Evolutionary conservation across 1,140 invertebrate species (phyloP).

Genomic region (Helicoverpa zea): DNA sequence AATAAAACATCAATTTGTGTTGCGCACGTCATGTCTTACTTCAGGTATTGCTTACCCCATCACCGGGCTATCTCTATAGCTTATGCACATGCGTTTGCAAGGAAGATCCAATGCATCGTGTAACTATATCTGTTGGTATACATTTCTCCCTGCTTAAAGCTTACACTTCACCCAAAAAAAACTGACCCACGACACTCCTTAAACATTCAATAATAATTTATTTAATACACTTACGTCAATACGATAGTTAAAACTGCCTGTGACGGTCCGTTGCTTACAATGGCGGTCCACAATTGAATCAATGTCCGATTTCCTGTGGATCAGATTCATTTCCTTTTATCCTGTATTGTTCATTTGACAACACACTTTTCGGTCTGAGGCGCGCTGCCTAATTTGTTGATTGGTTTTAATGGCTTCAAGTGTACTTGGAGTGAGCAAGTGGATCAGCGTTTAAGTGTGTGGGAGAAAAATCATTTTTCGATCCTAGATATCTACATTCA

Average conservation of each 20-base stretch:
- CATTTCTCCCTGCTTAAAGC: too few relatives aligned
- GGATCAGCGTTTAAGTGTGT: not conserved
- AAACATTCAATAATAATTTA: slow-evolving; percentile 26
- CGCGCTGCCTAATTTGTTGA: slow-evolving; percentile 72
- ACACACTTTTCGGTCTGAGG: slow-evolving; percentile 67
- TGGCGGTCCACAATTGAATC: slow-evolving; percentile 75
- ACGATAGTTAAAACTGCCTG: slow-evolving; percentile 65
- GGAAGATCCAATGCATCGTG: too few relatives aligned
- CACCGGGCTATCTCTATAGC: too few relatives aligned
- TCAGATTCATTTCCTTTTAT: slow-evolving; percentile 84
- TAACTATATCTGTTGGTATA: too few relatives aligned
- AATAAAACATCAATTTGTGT: too few relatives aligned
- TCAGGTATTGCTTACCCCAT: too few relatives aligned
- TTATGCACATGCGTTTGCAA: too few relatives aligned
- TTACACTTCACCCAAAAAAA: not conserved
- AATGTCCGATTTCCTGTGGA: slow-evolving; percentile 84
- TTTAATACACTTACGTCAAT: slow-evolving; percentile 30
- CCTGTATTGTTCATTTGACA: slow-evolving; percentile 78
- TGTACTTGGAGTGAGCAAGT: slow-evolving; percentile 28
- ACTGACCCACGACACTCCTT: slow-evolving; percentile 1
- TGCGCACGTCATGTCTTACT: too few relatives aligned
- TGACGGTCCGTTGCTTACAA: slow-evolving; percentile 68
- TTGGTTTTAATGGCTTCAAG: slow-evolving; percentile 71
- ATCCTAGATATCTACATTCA: too few relatives aligned
- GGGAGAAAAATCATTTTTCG: not conserved